These are phyloP conservation scores for Ernsta delagoae DNA, from an alignment of 2,888 invertebrate genomes.

Conservation along the genomic window DNA sequence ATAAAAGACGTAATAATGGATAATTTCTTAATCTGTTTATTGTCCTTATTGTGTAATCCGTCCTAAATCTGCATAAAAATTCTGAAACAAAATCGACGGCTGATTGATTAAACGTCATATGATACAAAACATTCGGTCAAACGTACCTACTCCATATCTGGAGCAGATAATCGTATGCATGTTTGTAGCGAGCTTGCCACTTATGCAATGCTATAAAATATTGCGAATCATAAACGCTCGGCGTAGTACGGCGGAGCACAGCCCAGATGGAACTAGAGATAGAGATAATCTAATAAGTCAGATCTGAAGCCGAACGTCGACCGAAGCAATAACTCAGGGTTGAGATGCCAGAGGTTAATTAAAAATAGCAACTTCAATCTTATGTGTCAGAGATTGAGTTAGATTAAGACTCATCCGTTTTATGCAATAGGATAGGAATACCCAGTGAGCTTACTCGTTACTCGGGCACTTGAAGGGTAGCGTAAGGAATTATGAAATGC, in stretches of 20 bases:
- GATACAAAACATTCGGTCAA: constrained; percentile 66
- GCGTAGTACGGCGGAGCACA: constrained; percentile 57
- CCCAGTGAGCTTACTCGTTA: constrained; percentile 35
- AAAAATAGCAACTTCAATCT: constrained; percentile 83
- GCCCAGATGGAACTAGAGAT: constrained; percentile 75
- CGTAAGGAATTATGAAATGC: constrained; percentile 31
- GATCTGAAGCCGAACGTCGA: constrained; percentile 78
- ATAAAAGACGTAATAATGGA: constrained; percentile 68
- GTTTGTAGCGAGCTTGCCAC: constrained; percentile 56
- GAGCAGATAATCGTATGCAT: constrained; percentile 69
- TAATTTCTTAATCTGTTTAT: constrained; percentile 71
- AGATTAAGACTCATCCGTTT: constrained; percentile 68
- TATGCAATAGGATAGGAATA: constrained; percentile 50
- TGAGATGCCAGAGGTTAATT: constrained; percentile 83
- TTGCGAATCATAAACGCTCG: constrained; percentile 73
- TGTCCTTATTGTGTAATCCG: constrained; percentile 61
- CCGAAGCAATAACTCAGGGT: constrained; percentile 77
- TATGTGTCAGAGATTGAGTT: constrained; percentile 71
- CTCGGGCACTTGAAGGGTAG: constrained; percentile 27
- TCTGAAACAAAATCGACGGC: constrained; percentile 31
- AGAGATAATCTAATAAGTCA: constrained; percentile 83
- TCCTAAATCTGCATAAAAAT: constrained; percentile 49
- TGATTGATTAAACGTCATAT: constrained; percentile 57
- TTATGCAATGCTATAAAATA: constrained; percentile 78
- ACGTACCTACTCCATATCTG: constrained; percentile 59